Percentiles rank a stretch among this genome's conserved stretches.
Evolutionary conservation across 2,888 invertebrate species (phyloP).

Genomic region (Synanthedon vespiformis): DNA sequence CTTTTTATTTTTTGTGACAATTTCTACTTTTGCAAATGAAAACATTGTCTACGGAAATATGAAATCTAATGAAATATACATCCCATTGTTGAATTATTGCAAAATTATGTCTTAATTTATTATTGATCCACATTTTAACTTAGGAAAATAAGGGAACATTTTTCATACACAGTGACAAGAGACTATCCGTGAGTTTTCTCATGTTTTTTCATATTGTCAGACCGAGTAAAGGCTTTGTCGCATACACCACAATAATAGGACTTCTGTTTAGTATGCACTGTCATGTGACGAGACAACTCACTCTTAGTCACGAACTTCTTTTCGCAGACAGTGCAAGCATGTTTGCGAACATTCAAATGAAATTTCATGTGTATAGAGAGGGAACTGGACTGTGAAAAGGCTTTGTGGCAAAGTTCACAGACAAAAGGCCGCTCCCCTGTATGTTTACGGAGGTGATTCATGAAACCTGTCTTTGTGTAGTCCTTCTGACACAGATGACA

Average conservation of each 20-base stretch:
- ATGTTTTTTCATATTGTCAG: slow-evolving; percentile 69
- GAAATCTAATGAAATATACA: too few species aligned
- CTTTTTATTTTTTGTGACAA: too few species aligned
- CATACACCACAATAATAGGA: slow-evolving; percentile 67
- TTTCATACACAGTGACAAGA: neutral
- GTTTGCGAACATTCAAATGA: slow-evolving; percentile 64
- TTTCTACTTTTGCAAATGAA: too few species aligned
- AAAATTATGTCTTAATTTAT: neutral
- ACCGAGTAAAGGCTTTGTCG: slow-evolving; percentile 66
- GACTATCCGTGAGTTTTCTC: slow-evolving; percentile 65
- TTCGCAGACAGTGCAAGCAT: slow-evolving; percentile 65
- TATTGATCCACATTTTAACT: too few species aligned
- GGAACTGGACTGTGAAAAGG: slow-evolving; percentile 66
- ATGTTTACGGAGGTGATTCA: slow-evolving; percentile 66
- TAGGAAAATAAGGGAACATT: too few species aligned
- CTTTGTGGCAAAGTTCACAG: slow-evolving; percentile 65
- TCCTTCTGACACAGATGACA: slow-evolving; percentile 68
- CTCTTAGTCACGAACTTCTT: slow-evolving; percentile 69
- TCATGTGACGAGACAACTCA: slow-evolving; percentile 69
- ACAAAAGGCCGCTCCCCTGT: slow-evolving; percentile 67
- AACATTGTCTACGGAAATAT: too few species aligned
- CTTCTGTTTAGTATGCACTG: slow-evolving; percentile 66
- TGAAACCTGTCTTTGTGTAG: slow-evolving; percentile 66
- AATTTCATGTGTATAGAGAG: slow-evolving; percentile 69
- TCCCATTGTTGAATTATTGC: too few species aligned